Evolutionary conservation across 2,113 vertebrate genomes (phyloP), one percentile per base, ranked within the genome.

Genomic region (Dromiciops gliroides): DNA sequence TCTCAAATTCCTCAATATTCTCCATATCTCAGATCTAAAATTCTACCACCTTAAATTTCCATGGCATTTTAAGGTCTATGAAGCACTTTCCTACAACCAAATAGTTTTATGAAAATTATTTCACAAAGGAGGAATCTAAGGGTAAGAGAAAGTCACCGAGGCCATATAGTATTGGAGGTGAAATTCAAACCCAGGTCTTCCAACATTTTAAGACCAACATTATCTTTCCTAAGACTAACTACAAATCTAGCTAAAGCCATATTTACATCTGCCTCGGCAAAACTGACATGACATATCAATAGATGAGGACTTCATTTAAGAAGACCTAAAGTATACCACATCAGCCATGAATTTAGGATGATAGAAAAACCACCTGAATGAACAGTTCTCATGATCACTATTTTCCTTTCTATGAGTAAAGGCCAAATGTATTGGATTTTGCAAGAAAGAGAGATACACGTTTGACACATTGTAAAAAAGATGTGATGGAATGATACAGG

Each of bases 401-500:
- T 14, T n/a, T 93, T n/a, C 24, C 92, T 83, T 44, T 44, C 67
- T 52, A 8, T 26, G 49, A 49, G 23, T 5, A 47, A 37, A 91
- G n/a, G 37, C 0, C 48, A 22, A 24, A 0, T 0, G 52, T 23
- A 51, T 25, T 83, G 26, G 26, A 52, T 16, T 93, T 28, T 94
- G 25, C 28, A 26, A 51, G 92, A 92, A 5, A 49, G 8, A 91
- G 48, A 90, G 47, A 90, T 89, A 48, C 47, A n/a, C 8, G 5
- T 48, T 48, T 48, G 89, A 89, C 89, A 89, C 8, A 89, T 10
- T 48, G 22, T 89, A 48, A 47, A n/a, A 93, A 52, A 11, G 44
- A 56, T 14, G 0, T 48, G 47, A 48, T 0, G 14, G 44, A 7
- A 88, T 25, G 93, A 49, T 44, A 8, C 0, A 2, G 28, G 49